phyloP scores from a whole-genome alignment of 2,888 invertebrate species.

The Melinaea marsaeus region DNA sequence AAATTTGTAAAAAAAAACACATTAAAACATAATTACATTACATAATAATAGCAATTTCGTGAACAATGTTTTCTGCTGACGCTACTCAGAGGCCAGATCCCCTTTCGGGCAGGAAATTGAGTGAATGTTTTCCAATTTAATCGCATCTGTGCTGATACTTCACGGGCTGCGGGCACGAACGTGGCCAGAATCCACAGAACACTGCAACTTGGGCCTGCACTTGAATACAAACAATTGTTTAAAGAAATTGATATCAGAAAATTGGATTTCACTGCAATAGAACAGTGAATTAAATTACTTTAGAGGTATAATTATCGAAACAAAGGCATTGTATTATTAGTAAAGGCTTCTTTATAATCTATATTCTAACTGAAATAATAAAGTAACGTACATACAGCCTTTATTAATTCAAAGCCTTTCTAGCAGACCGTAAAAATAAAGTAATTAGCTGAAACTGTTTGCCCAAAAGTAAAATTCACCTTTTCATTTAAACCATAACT shows the following conservation, averaged over 20 bases:
- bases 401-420: not conserved
- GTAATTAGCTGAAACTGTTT: conserved; percentile 6
- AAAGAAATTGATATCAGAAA: conserved; percentile 5
- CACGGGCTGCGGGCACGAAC: conserved; percentile 41
- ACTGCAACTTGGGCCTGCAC: conserved; percentile 1
- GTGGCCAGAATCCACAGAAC: conserved; percentile 33
- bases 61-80: conserved; percentile 34
- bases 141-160: conserved; percentile 70
- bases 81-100: conserved; percentile 49
- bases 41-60: not conserved
- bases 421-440: conserved; percentile 1
- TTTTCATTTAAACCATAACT: conserved; percentile 4
- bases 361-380: no score
- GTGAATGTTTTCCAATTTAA: conserved; percentile 77
- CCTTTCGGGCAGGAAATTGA: conserved; percentile 73
- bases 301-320: no score
- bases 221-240: conserved; percentile 8
- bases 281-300: no score
- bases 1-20: not conserved
- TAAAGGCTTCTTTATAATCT: no score
- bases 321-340: no score
- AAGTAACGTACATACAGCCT: no score
- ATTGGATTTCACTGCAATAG: not conserved
- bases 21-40: not conserved
- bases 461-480: conserved; percentile 1